Evolutionary conservation across 2,113 vertebrate species (phyloP).

Genomic region (Paraplagusia blochii): DNA sequence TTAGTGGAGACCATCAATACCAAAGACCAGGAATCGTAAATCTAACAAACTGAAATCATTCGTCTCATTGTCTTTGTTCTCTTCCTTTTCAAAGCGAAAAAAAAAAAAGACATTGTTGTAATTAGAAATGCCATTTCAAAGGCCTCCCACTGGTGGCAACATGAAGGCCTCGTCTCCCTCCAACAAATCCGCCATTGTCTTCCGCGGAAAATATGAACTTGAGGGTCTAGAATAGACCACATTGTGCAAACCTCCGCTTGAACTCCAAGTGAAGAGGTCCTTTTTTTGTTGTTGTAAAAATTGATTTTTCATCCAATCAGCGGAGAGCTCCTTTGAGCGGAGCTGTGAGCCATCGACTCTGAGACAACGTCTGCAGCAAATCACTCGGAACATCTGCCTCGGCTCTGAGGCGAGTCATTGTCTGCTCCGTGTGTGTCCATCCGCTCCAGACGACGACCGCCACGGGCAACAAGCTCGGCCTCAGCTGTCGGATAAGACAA

Average conservation of each 20-base stretch:
- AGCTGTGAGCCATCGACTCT: conserved; percentile 35
- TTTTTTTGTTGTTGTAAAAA: not conserved
- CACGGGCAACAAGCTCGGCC: conserved; percentile 61
- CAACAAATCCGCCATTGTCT: conserved; percentile 15
- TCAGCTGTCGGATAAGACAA: conserved; percentile 39
- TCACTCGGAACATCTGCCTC: conserved; percentile 57
- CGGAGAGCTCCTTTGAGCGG: conserved; percentile 10
- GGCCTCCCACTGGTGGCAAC: conserved; percentile 5
- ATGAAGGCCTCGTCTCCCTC: conserved; percentile 12
- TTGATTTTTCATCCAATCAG: conserved; percentile 29
- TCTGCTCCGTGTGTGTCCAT: conserved; percentile 36
- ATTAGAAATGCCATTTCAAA: not conserved
- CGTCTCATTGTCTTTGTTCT: no score
- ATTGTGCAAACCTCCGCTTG: conserved; percentile 58
- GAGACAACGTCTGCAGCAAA: conserved; percentile 49
- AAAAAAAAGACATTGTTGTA: not conserved
- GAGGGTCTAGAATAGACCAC: conserved; percentile 9
- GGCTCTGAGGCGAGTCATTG: conserved; percentile 53
- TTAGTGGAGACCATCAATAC: no score
- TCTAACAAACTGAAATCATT: no score
- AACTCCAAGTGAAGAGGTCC: conserved; percentile 26
- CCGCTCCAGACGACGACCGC: conserved; percentile 56
- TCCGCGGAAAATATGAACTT: conserved; percentile 21
- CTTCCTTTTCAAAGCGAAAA: no score
- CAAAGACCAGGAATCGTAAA: no score